Base-by-base conservation (phyloP, 1,140 invertebrate species). In the Sesamia nonagrioides region DNA sequence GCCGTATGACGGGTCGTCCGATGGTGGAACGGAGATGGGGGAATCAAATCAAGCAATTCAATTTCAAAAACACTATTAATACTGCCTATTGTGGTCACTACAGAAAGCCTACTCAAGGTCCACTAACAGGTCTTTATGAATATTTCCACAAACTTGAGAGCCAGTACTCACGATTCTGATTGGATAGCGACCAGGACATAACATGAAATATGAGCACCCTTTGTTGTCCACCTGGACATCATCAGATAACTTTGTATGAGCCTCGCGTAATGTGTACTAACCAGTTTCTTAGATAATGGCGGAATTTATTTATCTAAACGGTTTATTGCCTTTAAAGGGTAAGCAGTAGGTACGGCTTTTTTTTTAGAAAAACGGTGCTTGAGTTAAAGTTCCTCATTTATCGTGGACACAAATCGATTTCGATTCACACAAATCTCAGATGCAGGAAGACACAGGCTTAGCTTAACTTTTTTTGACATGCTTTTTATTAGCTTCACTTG, bases 261-360 rank as follows among this genome's bases (percentile, higher is more conserved):
- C 6, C 45, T 11, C 63, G 42, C 21, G 63, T 68, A 68, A 68
- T 68, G 21, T 37, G 63, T 27, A 42, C 5, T 17, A 66, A 68
- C 63, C 42, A 48, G 63, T 68, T 48, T 11, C 7, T 15, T 13
- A 42, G 63, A 68, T 48, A 45, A 0, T 15, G 42, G 15, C 40
- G 9, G 11, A 68, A 48, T 48, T 21, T 48, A 68, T 68, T 68
- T 68, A 68, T 68, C 42, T 68, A 68, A 68, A 68, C 63, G 63
- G 63, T 21, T 45, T 45, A 27, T 68, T 68, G 60, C 60, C 60
- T n/a, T 68, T 48, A 21, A 68, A 68, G 63, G 42, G 42, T 48
- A 33, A n/a, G 13, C 17, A n/a, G 18, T 18, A 63, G 11, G 58
- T 9, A n/a, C n/a, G n/a, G n/a, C n/a, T n/a, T n/a, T n/a, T 48